phyloP scores from a whole-genome alignment of 2,888 invertebrate genomes.

The Athalia rosae region DNA sequence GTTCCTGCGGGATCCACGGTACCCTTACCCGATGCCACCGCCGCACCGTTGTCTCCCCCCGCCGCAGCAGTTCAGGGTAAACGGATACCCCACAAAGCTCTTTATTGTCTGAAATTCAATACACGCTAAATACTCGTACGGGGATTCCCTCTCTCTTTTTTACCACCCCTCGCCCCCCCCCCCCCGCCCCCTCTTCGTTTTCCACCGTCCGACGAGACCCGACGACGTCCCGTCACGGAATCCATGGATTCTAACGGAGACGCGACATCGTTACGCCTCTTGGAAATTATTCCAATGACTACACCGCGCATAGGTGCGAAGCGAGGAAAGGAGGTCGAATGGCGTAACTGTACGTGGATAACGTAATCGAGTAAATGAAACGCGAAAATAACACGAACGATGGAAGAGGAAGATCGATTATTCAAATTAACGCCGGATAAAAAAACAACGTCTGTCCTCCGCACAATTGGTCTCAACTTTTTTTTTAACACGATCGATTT shows the following conservation, averaged over 20 bases:
- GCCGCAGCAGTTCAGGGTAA: slow-evolving; percentile 60
- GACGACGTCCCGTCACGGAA: slow-evolving; percentile 7
- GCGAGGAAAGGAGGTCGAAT: slow-evolving; percentile 26
- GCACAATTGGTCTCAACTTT: too few relatives aligned
- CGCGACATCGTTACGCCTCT: too few relatives aligned
- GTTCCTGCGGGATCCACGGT: slow-evolving; percentile 54
- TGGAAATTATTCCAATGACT: not conserved
- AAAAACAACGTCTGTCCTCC: too few relatives aligned
- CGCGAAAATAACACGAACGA: too few relatives aligned
- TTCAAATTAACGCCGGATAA: slow-evolving; percentile 38
- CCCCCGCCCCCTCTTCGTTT: not conserved
- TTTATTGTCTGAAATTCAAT: slow-evolving; percentile 72
- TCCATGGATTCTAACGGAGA: too few relatives aligned
- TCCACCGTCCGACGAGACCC: not conserved
- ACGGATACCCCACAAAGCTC: slow-evolving; percentile 71
- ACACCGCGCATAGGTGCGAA: too few relatives aligned
- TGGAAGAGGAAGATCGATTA: slow-evolving; percentile 19
- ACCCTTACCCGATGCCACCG: slow-evolving; percentile 28
- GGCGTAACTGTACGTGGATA: slow-evolving; percentile 11
- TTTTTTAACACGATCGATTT: too few relatives aligned
- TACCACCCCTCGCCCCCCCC: slow-evolving; percentile 6
- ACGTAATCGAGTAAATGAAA: too few relatives aligned
- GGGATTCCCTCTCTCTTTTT: slow-evolving; percentile 35
- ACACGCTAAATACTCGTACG: slow-evolving; percentile 63
- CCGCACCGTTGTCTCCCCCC: not conserved